Percentiles rank a stretch among this genome's conserved stretches.
Evolutionary conservation across 2,113 vertebrate species (phyloP).

Genomic region (Phycodurus eques): DNA sequence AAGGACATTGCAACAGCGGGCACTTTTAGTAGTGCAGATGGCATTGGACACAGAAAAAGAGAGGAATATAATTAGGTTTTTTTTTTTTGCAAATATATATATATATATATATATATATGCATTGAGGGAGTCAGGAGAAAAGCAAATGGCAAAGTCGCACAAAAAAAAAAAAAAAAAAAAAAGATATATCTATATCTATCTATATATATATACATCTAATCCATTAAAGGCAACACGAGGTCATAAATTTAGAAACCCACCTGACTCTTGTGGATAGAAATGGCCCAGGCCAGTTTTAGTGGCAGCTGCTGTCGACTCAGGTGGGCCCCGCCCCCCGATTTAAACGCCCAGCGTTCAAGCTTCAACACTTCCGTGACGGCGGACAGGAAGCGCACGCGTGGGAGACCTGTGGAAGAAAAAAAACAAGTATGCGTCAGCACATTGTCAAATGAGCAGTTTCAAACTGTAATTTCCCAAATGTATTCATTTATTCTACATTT

Average conservation of each 20-base stretch:
- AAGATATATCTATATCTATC: too few species aligned
- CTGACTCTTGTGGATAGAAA: conserved; percentile 99
- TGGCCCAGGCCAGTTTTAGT: conserved; percentile 94
- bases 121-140: neutral
- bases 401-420: conserved; percentile 72
- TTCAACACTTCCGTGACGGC: conserved; percentile 82
- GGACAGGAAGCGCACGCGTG: conserved; percentile 86
- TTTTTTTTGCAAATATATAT: too few species aligned
- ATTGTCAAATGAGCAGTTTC: neutral
- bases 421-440: neutral
- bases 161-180: too few species aligned
- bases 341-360: conserved; percentile 85
- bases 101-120: too few species aligned
- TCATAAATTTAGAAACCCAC: conserved; percentile 56
- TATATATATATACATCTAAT: too few species aligned
- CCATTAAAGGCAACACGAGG: neutral
- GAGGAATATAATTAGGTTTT: neutral
- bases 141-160: neutral
- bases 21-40: neutral
- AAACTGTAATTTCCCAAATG: neutral
- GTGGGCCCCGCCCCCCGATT: conserved; percentile 77
- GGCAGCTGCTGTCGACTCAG: conserved; percentile 90
- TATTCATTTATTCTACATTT: neutral
- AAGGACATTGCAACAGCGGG: neutral
- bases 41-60: neutral